Base-by-base conservation (phyloP, 2,113 vertebrate genomes). In the Ageneiosus marmoratus region DNA sequence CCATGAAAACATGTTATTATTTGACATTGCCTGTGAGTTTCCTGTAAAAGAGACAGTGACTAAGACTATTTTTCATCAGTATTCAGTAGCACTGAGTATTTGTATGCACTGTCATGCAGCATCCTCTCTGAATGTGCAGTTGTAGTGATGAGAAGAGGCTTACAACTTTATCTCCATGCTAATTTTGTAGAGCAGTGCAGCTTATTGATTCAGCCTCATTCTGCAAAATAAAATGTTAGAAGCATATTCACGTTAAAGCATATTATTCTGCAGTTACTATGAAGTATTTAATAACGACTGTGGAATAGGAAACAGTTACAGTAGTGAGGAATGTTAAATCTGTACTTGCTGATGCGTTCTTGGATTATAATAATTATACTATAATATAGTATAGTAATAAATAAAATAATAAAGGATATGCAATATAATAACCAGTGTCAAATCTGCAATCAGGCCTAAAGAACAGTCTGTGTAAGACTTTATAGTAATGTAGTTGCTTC, bases 31-130 rank as follows among this genome's bases (percentile, higher is more conserved):
- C 34, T 41, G 41, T 50, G 29, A 22, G 60, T 62, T 53, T 76
- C 62, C 51, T 78, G 24, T 79, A 60, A 58, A 83, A n/a, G 6
- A 74, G 78, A 79, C 60, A 56, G 72, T 53, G 70, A 65, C 60
- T 55, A 13, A 58, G 55, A 32, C 53, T 63, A 27, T 29, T 62
- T 86, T 12, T 77, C 53, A 46, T 29, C 70, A 86, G 32, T 81
- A 78, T 82, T 79, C 79, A 74, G n/a, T n/a, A n/a, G n/a, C n/a
- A n/a, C n/a, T n/a, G n/a, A n/a, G n/a, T n/a, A 79, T 86, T 79
- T 74, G 46, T 74, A 69, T 86, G 84, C 65, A 63, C 29, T 29
- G 65, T 82, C 80, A 79, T 29, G 32, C 22, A 63, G 37, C 72
- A 74, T 62, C 29, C 37, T 20, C 46, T 51, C 51, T 41, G 77